Evolutionary conservation across 2,797 vertebrate species (phyloP).

Genomic region (Picus viridis): DNA sequence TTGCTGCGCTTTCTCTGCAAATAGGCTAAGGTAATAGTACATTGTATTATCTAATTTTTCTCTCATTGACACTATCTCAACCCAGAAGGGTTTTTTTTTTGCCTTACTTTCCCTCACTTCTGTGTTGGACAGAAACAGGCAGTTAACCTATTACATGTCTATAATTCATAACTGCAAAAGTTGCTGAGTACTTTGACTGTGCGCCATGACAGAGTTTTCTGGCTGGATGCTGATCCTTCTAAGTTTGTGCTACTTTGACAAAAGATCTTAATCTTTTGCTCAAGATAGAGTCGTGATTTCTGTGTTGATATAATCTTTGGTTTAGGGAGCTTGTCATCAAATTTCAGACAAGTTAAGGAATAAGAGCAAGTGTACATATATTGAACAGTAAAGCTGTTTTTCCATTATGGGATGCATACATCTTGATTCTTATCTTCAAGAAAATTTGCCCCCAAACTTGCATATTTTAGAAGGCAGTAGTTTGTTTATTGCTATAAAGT

Average conservation of each 20-base stretch:
- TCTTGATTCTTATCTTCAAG: background rate
- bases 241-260: background rate
- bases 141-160: too few relatives aligned
- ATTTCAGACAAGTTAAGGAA: background rate
- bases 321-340: background rate
- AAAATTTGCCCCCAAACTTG: constrained; percentile 17
- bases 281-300: background rate
- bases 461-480: background rate
- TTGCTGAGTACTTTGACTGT: background rate
- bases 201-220: background rate
- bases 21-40: too few relatives aligned
- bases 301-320: background rate
- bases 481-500: background rate
- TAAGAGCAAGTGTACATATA: background rate
- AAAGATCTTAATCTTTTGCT: background rate
- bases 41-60: too few relatives aligned
- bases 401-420: background rate
- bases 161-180: background rate
- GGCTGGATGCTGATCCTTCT: background rate
- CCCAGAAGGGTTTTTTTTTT: too few relatives aligned
- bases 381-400: background rate
- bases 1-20: too few relatives aligned
- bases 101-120: too few relatives aligned
- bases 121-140: too few relatives aligned
- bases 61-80: too few relatives aligned